These are phyloP conservation scores for Verasper variegatus DNA, from an alignment of 2,113 vertebrate genomes.

Conservation along the genomic window DNA sequence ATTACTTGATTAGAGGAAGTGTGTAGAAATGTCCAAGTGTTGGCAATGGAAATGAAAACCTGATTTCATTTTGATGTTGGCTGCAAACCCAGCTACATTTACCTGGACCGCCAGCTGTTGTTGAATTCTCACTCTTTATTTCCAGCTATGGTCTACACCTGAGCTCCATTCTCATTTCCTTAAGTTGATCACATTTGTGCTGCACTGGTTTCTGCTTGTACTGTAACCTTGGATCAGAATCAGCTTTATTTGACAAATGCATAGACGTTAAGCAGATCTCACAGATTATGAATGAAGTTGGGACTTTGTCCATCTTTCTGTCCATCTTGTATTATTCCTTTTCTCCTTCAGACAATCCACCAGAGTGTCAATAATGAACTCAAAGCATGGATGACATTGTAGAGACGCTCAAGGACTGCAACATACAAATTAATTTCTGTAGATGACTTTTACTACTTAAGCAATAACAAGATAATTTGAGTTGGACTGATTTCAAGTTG, in stretches of 20 bases:
- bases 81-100: background rate
- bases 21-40: background rate
- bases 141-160: background rate
- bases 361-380: background rate
- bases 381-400: slow-evolving; percentile 9
- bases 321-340: background rate
- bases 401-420: background rate
- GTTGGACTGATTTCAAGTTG: slow-evolving; percentile 3
- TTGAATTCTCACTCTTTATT: background rate
- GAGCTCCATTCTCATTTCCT: background rate
- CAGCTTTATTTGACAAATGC: no score
- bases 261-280: background rate
- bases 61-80: slow-evolving; percentile 1
- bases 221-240: no score
- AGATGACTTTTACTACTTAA: slow-evolving; percentile 7
- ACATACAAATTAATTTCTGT: slow-evolving; percentile 13
- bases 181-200: background rate
- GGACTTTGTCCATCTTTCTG: background rate
- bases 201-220: background rate
- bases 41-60: background rate
- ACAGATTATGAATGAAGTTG: background rate
- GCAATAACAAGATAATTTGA: background rate
- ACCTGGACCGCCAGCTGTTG: background rate
- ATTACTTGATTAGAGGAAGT: background rate
- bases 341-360: background rate